Evolutionary conservation across 30 jellyfish, hydroid and myxozoan species (phyloP), one percentile per base, ranked within the genome.

Genomic region (Chrysaora quinquecirrha): DNA sequence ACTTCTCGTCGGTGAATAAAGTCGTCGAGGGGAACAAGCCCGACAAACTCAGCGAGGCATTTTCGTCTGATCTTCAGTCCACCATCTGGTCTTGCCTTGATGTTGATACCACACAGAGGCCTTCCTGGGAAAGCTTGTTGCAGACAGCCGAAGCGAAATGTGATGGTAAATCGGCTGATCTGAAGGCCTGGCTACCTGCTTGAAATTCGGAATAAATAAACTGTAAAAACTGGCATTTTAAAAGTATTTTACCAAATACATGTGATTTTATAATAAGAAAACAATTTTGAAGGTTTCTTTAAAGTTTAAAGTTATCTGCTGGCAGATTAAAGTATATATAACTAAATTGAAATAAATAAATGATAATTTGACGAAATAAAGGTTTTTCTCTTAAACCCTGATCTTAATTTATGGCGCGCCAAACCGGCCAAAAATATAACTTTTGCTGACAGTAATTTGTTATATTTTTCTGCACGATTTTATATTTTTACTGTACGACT

Each of bases 11-110:
- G 2, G 34, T 86, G 48, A 86, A 76, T 64, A 90, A 27, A 24
- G 58, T 86, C 21, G 89, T 76, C 34, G 96, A 86, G 61, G 96
- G 96, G 32, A 76, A 76, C n/a, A 69, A 49, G 35, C 96, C 96
- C 49, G 86, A 86, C 33, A 48, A 73, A 16, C 78, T 84, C 18
- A 30, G 31, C 29, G 34, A 25, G 28, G 56, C 50, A 12, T 84
- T 23, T 52, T 84, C 95, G 3, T 16, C 38, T 19, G 88, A 73
- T 27, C 70, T 84, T 35, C 78, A 84, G 67, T 38, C 31, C 20
- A 61, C 24, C 10, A 71, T 84, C 12, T 38, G 76, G 67, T 43
- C 82, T 20, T 84, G 95, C 66, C 73, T 84, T 54, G 43, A 84
- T 18, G 84, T 33, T 1, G 63, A 74, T 20, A 48, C 48, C 71